These are phyloP conservation scores for Ctenosaura bakeri DNA, from an alignment of 2,797 vertebrate genomes.

Conservation along the genomic window DNA sequence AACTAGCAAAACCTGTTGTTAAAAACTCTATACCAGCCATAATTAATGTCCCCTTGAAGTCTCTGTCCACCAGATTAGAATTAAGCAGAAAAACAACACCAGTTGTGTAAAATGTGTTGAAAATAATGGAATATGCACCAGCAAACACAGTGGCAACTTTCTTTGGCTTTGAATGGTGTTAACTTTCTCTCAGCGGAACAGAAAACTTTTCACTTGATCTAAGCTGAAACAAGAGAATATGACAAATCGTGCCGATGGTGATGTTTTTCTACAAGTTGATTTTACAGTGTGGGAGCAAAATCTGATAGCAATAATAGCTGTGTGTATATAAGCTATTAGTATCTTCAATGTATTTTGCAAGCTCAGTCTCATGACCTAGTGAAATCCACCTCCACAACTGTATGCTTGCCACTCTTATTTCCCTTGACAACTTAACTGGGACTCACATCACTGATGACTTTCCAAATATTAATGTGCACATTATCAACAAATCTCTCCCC, in stretches of 20 bases:
- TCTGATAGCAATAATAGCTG: slow-evolving; percentile 7
- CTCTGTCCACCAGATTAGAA: slow-evolving; percentile 43
- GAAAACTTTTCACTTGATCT: slow-evolving; percentile 28
- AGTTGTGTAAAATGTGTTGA: slow-evolving; percentile 37
- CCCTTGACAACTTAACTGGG: slow-evolving; percentile 4
- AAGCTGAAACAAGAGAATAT: slow-evolving; percentile 33
- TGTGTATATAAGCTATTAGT: neutral
- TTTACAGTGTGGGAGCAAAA: slow-evolving; percentile 2
- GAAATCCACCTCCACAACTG: slow-evolving; percentile 28
- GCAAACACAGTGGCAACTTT: neutral
- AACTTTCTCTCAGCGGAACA: slow-evolving; percentile 28
- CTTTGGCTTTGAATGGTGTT: slow-evolving; percentile 11
- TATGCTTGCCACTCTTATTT: slow-evolving; percentile 36
- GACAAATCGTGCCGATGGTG: slow-evolving; percentile 19
- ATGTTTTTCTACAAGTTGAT: neutral
- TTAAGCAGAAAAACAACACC: slow-evolving; percentile 53
- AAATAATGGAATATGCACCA: slow-evolving; percentile 29
- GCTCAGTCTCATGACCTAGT: slow-evolving; percentile 26
- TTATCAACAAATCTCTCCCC: neutral
- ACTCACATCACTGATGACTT: slow-evolving; percentile 13
- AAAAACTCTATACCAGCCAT: neutral
- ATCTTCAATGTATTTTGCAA: slow-evolving; percentile 23
- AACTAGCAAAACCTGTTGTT: neutral
- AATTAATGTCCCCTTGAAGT: slow-evolving; percentile 35
- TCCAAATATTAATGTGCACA: neutral